Base-by-base conservation (phyloP, 2,113 vertebrate species). In the Malurus alboscapulatus region DNA sequence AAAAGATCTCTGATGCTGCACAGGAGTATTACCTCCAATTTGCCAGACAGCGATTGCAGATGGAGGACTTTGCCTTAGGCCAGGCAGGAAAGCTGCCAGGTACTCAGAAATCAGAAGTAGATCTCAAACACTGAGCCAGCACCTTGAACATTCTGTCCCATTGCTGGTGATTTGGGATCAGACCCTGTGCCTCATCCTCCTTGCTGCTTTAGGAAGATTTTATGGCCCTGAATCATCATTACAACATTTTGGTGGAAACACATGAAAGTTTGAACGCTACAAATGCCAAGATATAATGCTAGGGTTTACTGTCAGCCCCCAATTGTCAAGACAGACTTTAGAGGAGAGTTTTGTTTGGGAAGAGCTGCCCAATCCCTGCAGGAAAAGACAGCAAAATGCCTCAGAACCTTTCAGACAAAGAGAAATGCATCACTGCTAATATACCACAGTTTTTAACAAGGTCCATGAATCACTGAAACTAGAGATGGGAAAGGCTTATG, bases 111-210 rank as follows among this genome's bases (percentile, higher is more conserved):
- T 24, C 5, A 9, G 69, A 81, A 58, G 9, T 32, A 25, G 21
- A 74, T 36, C 48, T 81, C 34, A 75, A 74, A 71, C 1, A 10
- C 24, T 10, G 16, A 89, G 40, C 19, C 54, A 87, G 36, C 30
- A 71, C 17, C 53, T 36, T 5, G 4, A 78, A 22, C 19, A n/a
- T 15, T 82, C 30, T 87, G 74, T 25, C 26, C 5, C n/a, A 67
- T 18, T 0, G 1, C 21, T 63, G 36, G 27, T 4, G 2, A 21
- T 42, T 32, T 0, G 1, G 30, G 27, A 87, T 78, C 29, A 79
- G 58, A 62, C 14, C 29, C 63, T 68, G 14, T 7, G 2, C 44
- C 16, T 90, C 1, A 2, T 76, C 42, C 62, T 58, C 47, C 51
- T 40, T 26, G 24, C 20, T 58, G 20, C 36, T 87, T 84, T 59